Evolutionary conservation across 2,797 vertebrate genomes (phyloP).

Genomic region (Dicrostonyx torquatus): DNA sequence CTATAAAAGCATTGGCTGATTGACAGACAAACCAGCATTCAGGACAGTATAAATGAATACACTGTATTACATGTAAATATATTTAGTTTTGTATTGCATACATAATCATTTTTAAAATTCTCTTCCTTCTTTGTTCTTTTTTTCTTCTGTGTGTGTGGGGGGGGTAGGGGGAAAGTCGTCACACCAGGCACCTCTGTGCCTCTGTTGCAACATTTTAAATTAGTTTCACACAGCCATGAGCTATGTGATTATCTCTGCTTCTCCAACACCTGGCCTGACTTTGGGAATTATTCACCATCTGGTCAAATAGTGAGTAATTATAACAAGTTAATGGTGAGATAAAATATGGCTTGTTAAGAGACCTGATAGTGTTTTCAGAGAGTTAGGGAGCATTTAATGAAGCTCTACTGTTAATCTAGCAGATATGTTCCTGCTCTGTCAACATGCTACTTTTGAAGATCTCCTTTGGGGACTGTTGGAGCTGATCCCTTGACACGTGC

Average conservation of each 20-base stretch:
- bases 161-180: constrained; percentile 9
- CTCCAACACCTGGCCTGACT: constrained; percentile 86
- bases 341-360: constrained; percentile 81
- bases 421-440: not conserved
- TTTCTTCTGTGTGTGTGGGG: constrained; percentile 64
- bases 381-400: constrained; percentile 78
- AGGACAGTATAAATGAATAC: constrained; percentile 50
- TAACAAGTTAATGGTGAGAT: constrained; percentile 83
- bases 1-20: constrained; percentile 66
- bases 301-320: constrained; percentile 85
- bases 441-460: constrained; percentile 45
- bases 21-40: constrained; percentile 61
- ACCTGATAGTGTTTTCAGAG: constrained; percentile 72
- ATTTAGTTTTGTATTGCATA: constrained; percentile 30
- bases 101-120: constrained; percentile 45
- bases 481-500: constrained; percentile 65
- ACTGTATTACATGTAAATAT: not conserved
- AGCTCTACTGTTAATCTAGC: constrained; percentile 70
- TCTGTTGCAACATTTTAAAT: constrained; percentile 82
- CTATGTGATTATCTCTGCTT: constrained; percentile 86
- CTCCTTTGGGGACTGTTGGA: constrained; percentile 64
- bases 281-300: constrained; percentile 87
- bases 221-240: constrained; percentile 85
- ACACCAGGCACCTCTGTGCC: constrained; percentile 64
- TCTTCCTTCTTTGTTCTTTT: not conserved